Evolutionary conservation across 1,140 invertebrate genomes (phyloP).

Genomic region (Drosophila sp.): DNA sequence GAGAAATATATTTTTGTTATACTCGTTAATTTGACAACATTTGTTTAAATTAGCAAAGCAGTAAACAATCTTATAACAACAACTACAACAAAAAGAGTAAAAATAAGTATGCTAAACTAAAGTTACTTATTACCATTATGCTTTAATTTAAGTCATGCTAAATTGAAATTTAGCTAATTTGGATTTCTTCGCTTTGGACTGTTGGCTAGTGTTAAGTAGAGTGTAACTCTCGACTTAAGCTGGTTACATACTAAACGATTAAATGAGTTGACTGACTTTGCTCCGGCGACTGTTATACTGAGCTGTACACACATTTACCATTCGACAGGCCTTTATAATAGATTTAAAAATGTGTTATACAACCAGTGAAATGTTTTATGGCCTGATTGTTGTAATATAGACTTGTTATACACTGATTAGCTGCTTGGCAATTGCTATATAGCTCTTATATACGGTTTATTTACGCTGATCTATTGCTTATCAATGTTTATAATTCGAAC

Average conservation of each 20-base stretch:
- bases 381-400: not conserved
- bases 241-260: slow-evolving; percentile 39
- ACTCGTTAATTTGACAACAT: slow-evolving; percentile 37
- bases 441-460: slow-evolving; percentile 8
- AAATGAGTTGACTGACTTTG: slow-evolving; percentile 18
- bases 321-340: slow-evolving; percentile 3
- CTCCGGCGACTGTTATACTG: not conserved
- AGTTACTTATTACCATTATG: slow-evolving; percentile 6
- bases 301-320: not conserved
- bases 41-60: slow-evolving; percentile 37
- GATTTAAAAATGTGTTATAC: slow-evolving; percentile 31
- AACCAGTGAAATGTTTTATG: slow-evolving; percentile 15
- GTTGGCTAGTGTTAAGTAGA: slow-evolving; percentile 38
- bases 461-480: too few relatives aligned
- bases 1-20: slow-evolving; percentile 36
- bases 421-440: not conserved
- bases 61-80: not conserved
- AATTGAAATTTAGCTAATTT: slow-evolving; percentile 50
- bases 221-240: slow-evolving; percentile 34
- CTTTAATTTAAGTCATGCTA: slow-evolving; percentile 5
- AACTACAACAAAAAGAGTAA: too few relatives aligned
- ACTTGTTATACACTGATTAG: not conserved
- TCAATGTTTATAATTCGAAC: too few relatives aligned
- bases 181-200: slow-evolving; percentile 26
- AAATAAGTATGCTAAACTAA: slow-evolving; percentile 10